A percentile compares a stretch with the other conserved stretches of the same genome.
These are phyloP conservation scores for Leptobrachium leishanense DNA, from an alignment of 2,113 vertebrate species.

Conservation along the genomic window DNA sequence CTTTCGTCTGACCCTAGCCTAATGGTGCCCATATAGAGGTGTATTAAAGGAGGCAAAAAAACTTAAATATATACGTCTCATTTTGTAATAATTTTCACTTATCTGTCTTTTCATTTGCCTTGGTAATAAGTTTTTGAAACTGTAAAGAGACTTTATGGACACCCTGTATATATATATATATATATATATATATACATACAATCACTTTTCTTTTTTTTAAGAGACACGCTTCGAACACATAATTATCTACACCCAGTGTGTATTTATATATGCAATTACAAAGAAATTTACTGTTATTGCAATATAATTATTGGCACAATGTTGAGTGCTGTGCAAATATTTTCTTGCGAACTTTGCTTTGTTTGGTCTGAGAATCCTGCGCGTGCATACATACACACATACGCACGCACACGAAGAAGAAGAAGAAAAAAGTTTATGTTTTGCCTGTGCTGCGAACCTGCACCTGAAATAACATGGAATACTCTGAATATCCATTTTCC, in stretches of 20 bases:
- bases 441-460: neutral
- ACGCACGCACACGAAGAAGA: neutral
- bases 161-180: too few species aligned
- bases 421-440: neutral
- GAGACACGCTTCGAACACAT: neutral
- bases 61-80: too few species aligned
- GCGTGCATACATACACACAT: too few species aligned
- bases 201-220: neutral
- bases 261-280: conserved; percentile 7
- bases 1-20: too few species aligned
- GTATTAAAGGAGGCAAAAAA: too few species aligned
- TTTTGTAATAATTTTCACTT: too few species aligned
- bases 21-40: too few species aligned
- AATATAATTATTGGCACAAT: conserved; percentile 1
- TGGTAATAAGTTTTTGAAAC: too few species aligned
- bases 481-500: neutral
- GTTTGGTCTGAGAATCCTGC: neutral
- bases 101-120: too few species aligned
- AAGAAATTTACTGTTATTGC: neutral
- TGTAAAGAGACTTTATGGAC: too few species aligned
- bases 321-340: conserved; percentile 1
- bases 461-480: conserved; percentile 1
- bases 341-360: neutral
- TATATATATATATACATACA: neutral
- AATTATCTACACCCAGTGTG: neutral